Evolutionary conservation across 2,797 vertebrate species (phyloP).

Genomic region (Naso thynnoides): DNA sequence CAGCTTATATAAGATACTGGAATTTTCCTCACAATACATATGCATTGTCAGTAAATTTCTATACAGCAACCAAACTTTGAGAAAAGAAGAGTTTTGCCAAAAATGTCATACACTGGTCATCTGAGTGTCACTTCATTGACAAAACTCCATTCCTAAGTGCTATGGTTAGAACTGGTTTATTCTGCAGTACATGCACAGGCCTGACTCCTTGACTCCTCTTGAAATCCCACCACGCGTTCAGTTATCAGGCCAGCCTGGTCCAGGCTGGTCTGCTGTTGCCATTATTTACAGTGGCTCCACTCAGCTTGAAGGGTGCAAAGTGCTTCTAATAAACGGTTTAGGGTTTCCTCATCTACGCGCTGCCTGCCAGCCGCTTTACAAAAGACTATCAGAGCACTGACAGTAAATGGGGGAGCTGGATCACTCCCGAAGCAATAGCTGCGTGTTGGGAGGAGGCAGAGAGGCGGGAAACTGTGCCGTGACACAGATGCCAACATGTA

Average conservation of each 20-base stretch:
- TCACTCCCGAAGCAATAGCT: constrained; percentile 38
- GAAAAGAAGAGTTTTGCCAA: background rate
- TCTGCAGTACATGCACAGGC: constrained; percentile 39
- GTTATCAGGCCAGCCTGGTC: constrained; percentile 58
- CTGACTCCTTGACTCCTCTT: constrained; percentile 45
- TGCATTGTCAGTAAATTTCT: too few species aligned
- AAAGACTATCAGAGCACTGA: constrained; percentile 89
- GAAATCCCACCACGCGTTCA: constrained; percentile 47
- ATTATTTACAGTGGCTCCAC: constrained; percentile 86
- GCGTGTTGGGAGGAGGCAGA: constrained; percentile 4
- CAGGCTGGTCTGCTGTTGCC: constrained; percentile 71
- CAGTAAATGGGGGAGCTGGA: constrained; percentile 79
- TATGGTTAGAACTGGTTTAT: constrained; percentile 13
- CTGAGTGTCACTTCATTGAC: constrained; percentile 21
- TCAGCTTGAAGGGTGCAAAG: constrained; percentile 85
- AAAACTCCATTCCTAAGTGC: constrained; percentile 25
- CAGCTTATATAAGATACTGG: too few species aligned
- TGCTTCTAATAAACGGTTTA: constrained; percentile 85
- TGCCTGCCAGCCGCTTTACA: constrained; percentile 71
- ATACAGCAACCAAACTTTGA: background rate
- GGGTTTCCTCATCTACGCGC: constrained; percentile 87
- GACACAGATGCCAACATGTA: constrained; percentile 41
- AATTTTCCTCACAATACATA: too few species aligned
- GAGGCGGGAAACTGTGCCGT: constrained; percentile 12
- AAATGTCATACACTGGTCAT: constrained; percentile 18